Conservation (phyloP, 2,888 invertebrate species). For the Slavum lentiscoides region DNA sequence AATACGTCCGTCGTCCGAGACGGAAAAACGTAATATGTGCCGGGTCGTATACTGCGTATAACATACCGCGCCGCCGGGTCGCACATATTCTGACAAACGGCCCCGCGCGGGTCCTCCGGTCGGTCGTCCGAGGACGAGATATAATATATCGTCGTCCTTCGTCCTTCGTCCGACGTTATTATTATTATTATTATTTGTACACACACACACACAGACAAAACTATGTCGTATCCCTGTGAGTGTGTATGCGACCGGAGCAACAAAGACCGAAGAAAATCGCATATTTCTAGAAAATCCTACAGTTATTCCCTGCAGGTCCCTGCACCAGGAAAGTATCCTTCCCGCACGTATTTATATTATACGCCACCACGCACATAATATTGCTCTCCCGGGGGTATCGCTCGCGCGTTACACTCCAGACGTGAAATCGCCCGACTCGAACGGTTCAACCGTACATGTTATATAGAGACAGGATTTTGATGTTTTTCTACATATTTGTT, state of each 20-base stretch:
- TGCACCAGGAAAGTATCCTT: neutral
- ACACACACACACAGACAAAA: neutral
- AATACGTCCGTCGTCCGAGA: slow-evolving; percentile 39
- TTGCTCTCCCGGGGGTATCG: too few relatives aligned
- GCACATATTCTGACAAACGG: slow-evolving; percentile 50
- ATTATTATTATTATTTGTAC: slow-evolving; percentile 50
- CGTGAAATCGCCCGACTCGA: too few relatives aligned
- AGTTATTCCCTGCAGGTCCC: neutral
- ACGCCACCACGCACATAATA: neutral
- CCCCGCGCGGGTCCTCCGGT: slow-evolving; percentile 16
- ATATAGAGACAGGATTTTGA: too few relatives aligned
- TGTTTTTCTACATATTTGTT: too few relatives aligned
- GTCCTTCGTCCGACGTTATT: slow-evolving; percentile 40
- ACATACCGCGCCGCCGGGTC: slow-evolving; percentile 18
- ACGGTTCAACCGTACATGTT: too few relatives aligned
- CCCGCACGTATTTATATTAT: neutral
- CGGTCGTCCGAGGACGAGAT: too few relatives aligned
- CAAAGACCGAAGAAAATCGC: slow-evolving; percentile 23
- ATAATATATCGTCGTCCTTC: slow-evolving; percentile 40
- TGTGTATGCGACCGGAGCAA: neutral
- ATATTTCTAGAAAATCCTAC: slow-evolving; percentile 34
- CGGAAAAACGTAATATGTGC: slow-evolving; percentile 43
- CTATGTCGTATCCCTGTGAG: too few relatives aligned
- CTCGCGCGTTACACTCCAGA: too few relatives aligned
- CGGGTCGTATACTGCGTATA: too few relatives aligned